Base-by-base conservation (phyloP, 2,797 vertebrate genomes). In the Geotria australis region DNA sequence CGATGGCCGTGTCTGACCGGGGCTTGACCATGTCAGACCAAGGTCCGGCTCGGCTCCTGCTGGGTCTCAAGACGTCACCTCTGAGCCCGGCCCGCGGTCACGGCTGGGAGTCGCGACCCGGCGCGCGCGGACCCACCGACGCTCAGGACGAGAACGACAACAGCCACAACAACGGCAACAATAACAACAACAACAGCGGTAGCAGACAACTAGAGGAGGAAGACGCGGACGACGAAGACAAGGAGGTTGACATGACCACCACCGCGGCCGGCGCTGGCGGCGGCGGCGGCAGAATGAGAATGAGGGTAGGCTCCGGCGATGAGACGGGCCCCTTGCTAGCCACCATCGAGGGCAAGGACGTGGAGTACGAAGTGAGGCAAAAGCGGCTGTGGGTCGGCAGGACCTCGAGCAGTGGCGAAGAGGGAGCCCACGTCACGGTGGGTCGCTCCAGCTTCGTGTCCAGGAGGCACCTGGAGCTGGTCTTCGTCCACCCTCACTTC, bases 391-490 rank as follows among this genome's bases (percentile, higher is more conserved):
- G 83, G 58, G 78, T 95, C 69, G 88, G 85, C 64, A 83, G 85
- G 70, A 86, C 93, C 75, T 95, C 88, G 57, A 91, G 85, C 58
- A 85, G 89, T 68, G 88, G 88, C 63, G 24, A 38, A 24, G 24
- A 38, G 24, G 24, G 24, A 24, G n/a, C 51, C 24, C 51, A 55
- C 51, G 81, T 95, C 63, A 84, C 79, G 73, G 88, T 94, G 81
- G 88, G 88, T 58, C 84, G 81, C 72, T 93, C 85, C 58, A 89
- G 84, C 70, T 95, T 94, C 72, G 85, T 95, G 65, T 95, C 88
- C n/a, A 73, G 86, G 67, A 77, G 85, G 63, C 88, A 94, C 78
- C 71, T 95, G 70, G 82, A 93, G 73, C 73, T 94, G 60, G 72
- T 62, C 64, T 86, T 85, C 71, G 79, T 83, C 61, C 83, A 85